Conservation (phyloP, 2,888 invertebrate genomes). For the Schizaphis graminum region DNA sequence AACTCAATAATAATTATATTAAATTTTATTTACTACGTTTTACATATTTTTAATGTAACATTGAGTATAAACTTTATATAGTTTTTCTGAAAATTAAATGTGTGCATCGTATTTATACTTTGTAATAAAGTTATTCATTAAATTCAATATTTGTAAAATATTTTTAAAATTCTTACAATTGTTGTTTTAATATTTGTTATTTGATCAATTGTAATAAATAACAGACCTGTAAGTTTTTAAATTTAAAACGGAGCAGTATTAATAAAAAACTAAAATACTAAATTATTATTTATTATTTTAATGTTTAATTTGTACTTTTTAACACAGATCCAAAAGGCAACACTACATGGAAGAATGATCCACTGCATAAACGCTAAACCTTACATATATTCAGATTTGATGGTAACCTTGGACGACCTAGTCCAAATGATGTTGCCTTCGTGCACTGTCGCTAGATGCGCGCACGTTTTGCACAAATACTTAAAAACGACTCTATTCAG, state of each 20-base stretch:
- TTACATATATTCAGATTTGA: constrained; percentile 83
- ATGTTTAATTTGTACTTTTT: constrained; percentile 56
- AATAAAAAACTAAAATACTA: background rate
- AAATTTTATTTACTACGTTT: background rate
- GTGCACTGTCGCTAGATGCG: constrained; percentile 81
- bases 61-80: background rate
- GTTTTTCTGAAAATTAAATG: background rate
- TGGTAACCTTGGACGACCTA: constrained; percentile 87
- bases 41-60: too few relatives aligned
- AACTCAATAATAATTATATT: background rate
- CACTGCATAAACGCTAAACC: constrained; percentile 91
- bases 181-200: background rate
- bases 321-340: constrained; percentile 80
- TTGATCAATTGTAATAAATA: background rate
- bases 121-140: background rate
- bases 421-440: constrained; percentile 85
- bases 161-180: background rate
- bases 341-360: constrained; percentile 85
- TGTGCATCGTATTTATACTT: background rate
- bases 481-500: constrained; percentile 84
- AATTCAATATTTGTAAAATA: background rate
- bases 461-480: constrained; percentile 83
- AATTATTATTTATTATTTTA: background rate
- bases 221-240: background rate
- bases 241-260: background rate